phyloP scores from a whole-genome alignment of 2,113 vertebrate species.

The Natator depressus region DNA sequence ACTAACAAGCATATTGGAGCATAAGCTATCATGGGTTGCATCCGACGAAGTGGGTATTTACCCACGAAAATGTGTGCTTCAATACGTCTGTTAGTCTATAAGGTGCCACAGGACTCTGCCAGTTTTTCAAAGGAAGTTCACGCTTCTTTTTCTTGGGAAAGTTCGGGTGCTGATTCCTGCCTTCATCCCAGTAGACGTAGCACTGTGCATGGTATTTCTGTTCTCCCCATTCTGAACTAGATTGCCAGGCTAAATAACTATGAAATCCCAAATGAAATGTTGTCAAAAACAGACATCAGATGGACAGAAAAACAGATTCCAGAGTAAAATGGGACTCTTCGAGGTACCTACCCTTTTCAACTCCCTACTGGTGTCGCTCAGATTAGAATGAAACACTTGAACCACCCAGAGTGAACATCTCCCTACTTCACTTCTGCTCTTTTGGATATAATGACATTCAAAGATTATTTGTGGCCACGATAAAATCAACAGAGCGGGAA shows the following conservation, averaged over 20 bases:
- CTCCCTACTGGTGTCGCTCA: neutral
- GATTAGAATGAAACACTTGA: neutral
- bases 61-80: too few relatives aligned
- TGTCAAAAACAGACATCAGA: neutral
- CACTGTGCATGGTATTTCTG: neutral
- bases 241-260: neutral
- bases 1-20: too few relatives aligned
- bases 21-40: too few relatives aligned
- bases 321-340: neutral
- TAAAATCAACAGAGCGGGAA: neutral
- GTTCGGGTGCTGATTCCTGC: accelerated
- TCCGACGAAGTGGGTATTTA: too few relatives aligned
- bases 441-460: neutral
- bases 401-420: neutral
- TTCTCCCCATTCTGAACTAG: neutral
- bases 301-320: neutral
- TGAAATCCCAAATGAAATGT: neutral
- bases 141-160: neutral
- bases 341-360: neutral
- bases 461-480: neutral
- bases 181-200: neutral
- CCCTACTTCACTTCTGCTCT: neutral
- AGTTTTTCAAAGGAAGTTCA: neutral
- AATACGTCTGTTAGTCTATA: too few relatives aligned
- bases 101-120: too few relatives aligned